A percentile compares a stretch with the other conserved stretches of the same genome.
phyloP scores from a whole-genome alignment of 2,113 vertebrate genomes.

The Machaerirhynchus nigripectus region DNA sequence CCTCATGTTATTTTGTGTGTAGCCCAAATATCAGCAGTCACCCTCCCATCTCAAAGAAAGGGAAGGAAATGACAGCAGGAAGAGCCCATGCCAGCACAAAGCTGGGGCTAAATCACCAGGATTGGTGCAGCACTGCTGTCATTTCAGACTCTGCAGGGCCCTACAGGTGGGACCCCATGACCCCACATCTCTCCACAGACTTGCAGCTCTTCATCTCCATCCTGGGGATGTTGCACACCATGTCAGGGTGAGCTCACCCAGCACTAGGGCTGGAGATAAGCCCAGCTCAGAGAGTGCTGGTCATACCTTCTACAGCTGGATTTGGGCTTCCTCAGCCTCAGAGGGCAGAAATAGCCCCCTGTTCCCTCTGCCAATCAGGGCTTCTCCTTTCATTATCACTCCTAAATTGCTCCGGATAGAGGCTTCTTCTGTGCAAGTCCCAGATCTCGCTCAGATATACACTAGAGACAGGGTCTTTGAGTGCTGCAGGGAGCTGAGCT shows the following conservation, averaged over 20 bases:
- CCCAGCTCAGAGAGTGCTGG: fast-evolving
- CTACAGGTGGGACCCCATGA: fast-evolving
- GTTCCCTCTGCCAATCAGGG: neutral
- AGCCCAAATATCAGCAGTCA: neutral
- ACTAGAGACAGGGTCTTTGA: neutral
- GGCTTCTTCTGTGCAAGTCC: neutral
- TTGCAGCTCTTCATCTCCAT: neutral
- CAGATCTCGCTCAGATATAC: neutral
- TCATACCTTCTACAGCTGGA: neutral
- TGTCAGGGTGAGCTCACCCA: neutral
- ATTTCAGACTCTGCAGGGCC: neutral
- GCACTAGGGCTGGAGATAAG: neutral
- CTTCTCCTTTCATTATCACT: neutral
- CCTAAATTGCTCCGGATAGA: neutral
- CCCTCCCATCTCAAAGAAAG: neutral
- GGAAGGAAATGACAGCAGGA: neutral
- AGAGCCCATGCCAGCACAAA: neutral
- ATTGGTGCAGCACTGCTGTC: neutral
- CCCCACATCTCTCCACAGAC: neutral
- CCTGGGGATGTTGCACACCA: neutral
- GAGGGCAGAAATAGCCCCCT: neutral
- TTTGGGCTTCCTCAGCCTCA: neutral
- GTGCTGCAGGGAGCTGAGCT: neutral
- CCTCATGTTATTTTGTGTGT: neutral
- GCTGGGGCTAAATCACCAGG: neutral